These are phyloP conservation scores for Chironomus striatipennis DNA, from an alignment of 1,140 invertebrate genomes.

Conservation along the genomic window DNA sequence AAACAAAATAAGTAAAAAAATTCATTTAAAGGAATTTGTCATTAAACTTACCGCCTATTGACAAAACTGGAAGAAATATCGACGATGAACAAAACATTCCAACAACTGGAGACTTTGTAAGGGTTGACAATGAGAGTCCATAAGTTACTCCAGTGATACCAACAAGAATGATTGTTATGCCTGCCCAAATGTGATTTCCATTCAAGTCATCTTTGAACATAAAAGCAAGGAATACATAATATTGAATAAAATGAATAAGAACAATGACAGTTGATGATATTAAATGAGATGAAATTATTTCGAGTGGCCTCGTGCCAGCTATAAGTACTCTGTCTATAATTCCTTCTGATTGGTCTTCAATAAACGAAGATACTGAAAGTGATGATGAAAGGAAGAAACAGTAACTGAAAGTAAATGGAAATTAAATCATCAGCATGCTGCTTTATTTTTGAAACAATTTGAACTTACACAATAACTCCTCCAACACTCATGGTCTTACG, in stretches of 20 bases:
- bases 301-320: conserved; percentile 65
- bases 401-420: conserved; percentile 49
- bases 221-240: conserved; percentile 50
- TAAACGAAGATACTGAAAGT: conserved; percentile 70
- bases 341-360: conserved; percentile 71
- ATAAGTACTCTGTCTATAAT: conserved; percentile 66
- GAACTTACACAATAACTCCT: conserved; percentile 57
- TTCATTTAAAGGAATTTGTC: conserved; percentile 68
- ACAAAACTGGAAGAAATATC: conserved; percentile 76
- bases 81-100: conserved; percentile 78
- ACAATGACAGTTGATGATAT: conserved; percentile 63
- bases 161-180: conserved; percentile 48
- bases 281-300: conserved; percentile 67
- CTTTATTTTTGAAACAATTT: conserved; percentile 37
- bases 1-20: conserved; percentile 28
- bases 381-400: conserved; percentile 73
- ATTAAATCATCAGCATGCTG: too few relatives aligned
- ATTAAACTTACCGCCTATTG: conserved; percentile 60
- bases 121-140: conserved; percentile 69
- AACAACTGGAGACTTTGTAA: conserved; percentile 63
- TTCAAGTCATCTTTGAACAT: conserved; percentile 50
- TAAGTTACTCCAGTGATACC: conserved; percentile 61
- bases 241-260: conserved; percentile 54
- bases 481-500: conserved; percentile 68
- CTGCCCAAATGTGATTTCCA: conserved; percentile 48